A percentile compares a stretch with the other conserved stretches of the same genome.
phyloP scores from a whole-genome alignment of 2,888 invertebrate genomes.

The Epinotia nisella region DNA sequence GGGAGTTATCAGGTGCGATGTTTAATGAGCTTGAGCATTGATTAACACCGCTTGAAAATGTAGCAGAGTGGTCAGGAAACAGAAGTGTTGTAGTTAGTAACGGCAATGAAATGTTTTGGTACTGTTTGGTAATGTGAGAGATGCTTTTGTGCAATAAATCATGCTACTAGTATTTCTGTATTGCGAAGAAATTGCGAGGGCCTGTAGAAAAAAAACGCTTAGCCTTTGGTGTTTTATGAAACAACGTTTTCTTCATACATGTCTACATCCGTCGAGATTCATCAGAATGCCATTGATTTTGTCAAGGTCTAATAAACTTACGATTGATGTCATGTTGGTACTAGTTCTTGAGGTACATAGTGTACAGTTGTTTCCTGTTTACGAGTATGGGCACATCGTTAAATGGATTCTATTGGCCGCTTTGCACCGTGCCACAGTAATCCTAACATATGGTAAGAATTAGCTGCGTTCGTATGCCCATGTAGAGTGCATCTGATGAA shows the following conservation, averaged over 20 bases:
- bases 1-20: slow-evolving; percentile 7
- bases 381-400: slow-evolving; percentile 61
- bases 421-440: slow-evolving; percentile 27
- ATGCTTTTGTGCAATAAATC: neutral
- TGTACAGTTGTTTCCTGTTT: slow-evolving; percentile 64
- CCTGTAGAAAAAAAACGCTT: neutral
- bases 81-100: neutral
- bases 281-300: slow-evolving; percentile 1
- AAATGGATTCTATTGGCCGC: slow-evolving; percentile 46
- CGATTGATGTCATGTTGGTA: slow-evolving; percentile 21
- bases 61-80: neutral
- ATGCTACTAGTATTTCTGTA: neutral
- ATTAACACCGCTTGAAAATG: neutral
- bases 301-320: slow-evolving; percentile 16
- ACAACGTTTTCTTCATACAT: neutral
- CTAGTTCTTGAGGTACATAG: slow-evolving; percentile 25
- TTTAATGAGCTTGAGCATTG: neutral
- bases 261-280: neutral
- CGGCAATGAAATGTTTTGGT: neutral
- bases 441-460: slow-evolving; percentile 55
- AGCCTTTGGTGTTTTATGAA: neutral
- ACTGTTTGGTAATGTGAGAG: too few species aligned
- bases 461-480: slow-evolving; percentile 62
- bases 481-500: slow-evolving; percentile 65
- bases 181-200: neutral